Evolutionary conservation across 1,140 invertebrate species (phyloP).

Genomic region (Agrilus planipennis): DNA sequence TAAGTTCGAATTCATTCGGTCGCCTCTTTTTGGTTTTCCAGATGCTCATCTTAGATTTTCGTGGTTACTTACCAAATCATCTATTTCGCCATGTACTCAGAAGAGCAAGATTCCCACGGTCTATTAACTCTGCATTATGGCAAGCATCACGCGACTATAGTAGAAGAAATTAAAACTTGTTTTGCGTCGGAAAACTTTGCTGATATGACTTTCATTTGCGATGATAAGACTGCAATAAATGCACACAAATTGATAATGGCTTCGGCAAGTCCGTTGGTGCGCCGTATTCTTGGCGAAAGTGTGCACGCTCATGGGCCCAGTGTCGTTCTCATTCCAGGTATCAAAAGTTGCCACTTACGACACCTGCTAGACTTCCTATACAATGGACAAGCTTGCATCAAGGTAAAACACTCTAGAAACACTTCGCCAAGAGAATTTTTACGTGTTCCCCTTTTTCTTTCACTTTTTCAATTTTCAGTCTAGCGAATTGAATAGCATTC

Average conservation of each 20-base stretch:
- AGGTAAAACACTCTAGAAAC: constrained; percentile 37
- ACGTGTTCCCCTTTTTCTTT: not conserved
- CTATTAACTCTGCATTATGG: constrained; percentile 77
- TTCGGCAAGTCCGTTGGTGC: constrained; percentile 68
- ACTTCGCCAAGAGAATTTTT: not conserved
- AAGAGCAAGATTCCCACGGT: constrained; percentile 33
- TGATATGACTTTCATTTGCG: constrained; percentile 69
- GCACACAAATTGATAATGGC: constrained; percentile 72
- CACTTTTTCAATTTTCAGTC: constrained; percentile 41
- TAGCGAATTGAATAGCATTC: constrained; percentile 64
- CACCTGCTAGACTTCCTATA: constrained; percentile 72
- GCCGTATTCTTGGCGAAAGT: constrained; percentile 59
- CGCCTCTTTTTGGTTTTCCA: too few species aligned
- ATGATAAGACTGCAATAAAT: constrained; percentile 57
- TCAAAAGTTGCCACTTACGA: constrained; percentile 60
- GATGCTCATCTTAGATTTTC: too few species aligned
- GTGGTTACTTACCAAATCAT: constrained; percentile 11
- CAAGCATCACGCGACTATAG: constrained; percentile 78
- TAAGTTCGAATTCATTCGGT: too few species aligned
- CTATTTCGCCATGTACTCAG: constrained; percentile 33
- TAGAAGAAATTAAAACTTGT: constrained; percentile 73
- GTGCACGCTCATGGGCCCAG: constrained; percentile 53
- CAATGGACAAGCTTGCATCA: constrained; percentile 69
- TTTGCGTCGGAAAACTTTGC: constrained; percentile 70
- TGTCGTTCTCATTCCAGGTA: constrained; percentile 70